A percentile compares a stretch with the other conserved stretches of the same genome.
Conservation (phyloP, 2,113 vertebrate genomes). For the Bolborhynchus lineola region DNA sequence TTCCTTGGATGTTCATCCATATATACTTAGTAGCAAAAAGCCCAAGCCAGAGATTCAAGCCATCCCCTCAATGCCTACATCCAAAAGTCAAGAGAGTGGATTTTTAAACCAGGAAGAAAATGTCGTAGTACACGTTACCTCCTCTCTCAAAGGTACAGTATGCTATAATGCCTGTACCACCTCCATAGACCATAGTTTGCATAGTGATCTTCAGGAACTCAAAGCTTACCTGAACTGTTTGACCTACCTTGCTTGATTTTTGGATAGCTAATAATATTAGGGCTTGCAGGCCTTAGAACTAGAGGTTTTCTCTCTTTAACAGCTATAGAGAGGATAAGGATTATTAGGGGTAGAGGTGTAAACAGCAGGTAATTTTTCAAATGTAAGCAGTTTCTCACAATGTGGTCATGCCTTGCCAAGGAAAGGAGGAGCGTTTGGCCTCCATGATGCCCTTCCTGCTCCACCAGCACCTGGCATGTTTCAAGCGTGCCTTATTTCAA, state of each 20-base stretch:
- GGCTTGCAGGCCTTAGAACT: background rate
- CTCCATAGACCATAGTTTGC: background rate
- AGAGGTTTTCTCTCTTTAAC: background rate
- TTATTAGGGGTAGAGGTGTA: background rate
- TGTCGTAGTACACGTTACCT: slow-evolving; percentile 57
- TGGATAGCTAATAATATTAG: background rate
- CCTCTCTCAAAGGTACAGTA: slow-evolving; percentile 78
- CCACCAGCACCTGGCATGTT: background rate
- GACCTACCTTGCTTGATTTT: background rate
- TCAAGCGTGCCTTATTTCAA: background rate
- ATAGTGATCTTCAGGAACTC: background rate
- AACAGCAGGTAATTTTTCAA: background rate
- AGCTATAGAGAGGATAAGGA: background rate
- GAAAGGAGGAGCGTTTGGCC: background rate
- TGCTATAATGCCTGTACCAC: background rate
- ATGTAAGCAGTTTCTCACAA: background rate
- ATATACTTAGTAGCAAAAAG: slow-evolving; percentile 90
- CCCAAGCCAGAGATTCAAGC: slow-evolving; percentile 81
- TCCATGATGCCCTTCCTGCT: background rate
- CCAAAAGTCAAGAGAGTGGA: slow-evolving; percentile 85
- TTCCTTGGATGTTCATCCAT: slow-evolving; percentile 95
- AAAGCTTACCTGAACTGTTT: background rate
- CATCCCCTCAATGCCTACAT: slow-evolving; percentile 77
- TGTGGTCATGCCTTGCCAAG: background rate
- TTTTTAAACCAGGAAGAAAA: slow-evolving; percentile 80